phyloP scores from a whole-genome alignment of 2,888 invertebrate species.

The Cheilosia scutellata region DNA sequence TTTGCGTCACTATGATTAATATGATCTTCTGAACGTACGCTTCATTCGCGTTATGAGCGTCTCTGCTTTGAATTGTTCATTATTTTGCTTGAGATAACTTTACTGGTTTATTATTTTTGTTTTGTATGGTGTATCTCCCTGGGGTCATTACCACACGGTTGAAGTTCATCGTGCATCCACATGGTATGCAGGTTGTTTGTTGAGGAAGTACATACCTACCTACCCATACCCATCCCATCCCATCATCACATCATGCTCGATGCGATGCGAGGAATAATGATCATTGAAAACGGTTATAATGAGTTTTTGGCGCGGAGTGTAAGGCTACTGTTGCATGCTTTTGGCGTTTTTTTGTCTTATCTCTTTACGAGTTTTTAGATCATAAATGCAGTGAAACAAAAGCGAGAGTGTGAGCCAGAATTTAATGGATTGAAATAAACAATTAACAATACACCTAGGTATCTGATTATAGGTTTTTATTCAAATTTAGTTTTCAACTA shows the following conservation, averaged over 20 bases:
- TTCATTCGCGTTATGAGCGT: constrained; percentile 2
- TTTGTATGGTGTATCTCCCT: constrained; percentile 65
- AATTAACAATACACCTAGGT: background rate
- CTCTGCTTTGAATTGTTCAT: constrained; percentile 31
- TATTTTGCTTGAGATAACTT: constrained; percentile 46
- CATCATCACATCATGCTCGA: background rate
- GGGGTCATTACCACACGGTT: constrained; percentile 71
- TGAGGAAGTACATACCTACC: constrained; percentile 37
- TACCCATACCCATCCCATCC: background rate
- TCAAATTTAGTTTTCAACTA: background rate
- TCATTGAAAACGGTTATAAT: constrained; percentile 53
- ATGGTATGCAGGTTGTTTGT: constrained; percentile 23
- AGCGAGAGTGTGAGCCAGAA: background rate
- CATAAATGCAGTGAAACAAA: background rate
- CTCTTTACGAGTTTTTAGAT: background rate
- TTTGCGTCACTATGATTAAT: background rate
- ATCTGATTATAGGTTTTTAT: constrained; percentile 4
- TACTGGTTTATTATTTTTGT: constrained; percentile 48
- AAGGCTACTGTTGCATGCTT: constrained; percentile 26
- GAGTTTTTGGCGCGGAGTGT: constrained; percentile 44
- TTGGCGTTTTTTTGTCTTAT: background rate
- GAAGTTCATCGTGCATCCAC: constrained; percentile 52
- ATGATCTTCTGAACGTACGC: background rate
- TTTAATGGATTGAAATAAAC: constrained; percentile 47
- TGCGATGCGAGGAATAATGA: constrained; percentile 28